These are phyloP conservation scores for Larimichthys crocea DNA, from an alignment of 2,113 vertebrate species.

Conservation along the genomic window DNA sequence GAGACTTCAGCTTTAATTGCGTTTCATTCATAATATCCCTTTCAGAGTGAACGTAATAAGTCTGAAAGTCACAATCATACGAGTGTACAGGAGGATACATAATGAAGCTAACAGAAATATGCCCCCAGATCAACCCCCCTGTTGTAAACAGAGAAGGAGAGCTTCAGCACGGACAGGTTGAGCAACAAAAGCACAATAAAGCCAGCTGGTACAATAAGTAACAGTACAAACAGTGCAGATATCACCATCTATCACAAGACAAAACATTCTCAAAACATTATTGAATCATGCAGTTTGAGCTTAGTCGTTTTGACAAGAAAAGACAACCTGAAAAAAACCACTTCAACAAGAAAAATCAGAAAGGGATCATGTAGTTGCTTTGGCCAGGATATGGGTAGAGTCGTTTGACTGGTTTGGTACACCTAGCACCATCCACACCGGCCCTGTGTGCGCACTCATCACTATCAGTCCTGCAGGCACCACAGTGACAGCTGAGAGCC, in stretches of 20 bases:
- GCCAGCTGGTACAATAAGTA: conserved; percentile 2
- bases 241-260: background rate
- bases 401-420: conserved; percentile 86
- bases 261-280: background rate
- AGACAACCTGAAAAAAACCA: background rate
- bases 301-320: background rate
- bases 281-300: background rate
- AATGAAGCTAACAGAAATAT: conserved; percentile 15
- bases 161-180: conserved; percentile 3
- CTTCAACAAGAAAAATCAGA: conserved; percentile 44
- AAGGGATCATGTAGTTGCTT: conserved; percentile 69
- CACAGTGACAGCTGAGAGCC: conserved; percentile 92
- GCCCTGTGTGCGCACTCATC: conserved; percentile 90
- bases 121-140: background rate
- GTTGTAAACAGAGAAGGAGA: conserved; percentile 42
- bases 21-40: conserved; percentile 33
- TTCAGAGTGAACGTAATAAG: conserved; percentile 34
- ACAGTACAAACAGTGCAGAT: conserved; percentile 3
- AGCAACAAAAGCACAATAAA: conserved; percentile 18
- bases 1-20: conserved; percentile 70
- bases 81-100: conserved; percentile 21
- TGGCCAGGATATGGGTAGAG: conserved; percentile 65
- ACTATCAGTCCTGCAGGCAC: conserved; percentile 90
- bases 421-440: conserved; percentile 76
- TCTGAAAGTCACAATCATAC: conserved; percentile 33